These are phyloP conservation scores for Leptinotarsa undecemlineata DNA, from an alignment of 1,140 invertebrate genomes.

Conservation along the genomic window DNA sequence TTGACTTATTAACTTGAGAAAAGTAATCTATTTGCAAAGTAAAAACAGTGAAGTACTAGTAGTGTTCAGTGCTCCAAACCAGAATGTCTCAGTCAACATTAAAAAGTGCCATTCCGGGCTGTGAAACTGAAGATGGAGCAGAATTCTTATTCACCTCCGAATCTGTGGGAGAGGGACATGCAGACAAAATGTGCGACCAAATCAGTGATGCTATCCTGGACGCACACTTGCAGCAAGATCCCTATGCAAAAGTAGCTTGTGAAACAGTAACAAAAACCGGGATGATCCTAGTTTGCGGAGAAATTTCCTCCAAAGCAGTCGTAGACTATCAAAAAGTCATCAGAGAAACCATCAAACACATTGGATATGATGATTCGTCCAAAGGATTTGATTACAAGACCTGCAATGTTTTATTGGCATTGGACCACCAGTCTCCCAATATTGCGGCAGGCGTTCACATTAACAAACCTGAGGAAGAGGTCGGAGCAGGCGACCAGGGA, in stretches of 20 bases:
- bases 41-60: constrained; percentile 13
- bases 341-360: constrained; percentile 92
- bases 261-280: constrained; percentile 88
- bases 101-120: constrained; percentile 72
- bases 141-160: constrained; percentile 98
- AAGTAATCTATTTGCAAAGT: too few species aligned
- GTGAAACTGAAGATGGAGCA: constrained; percentile 80
- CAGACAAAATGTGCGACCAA: constrained; percentile 99
- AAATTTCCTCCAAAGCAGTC: constrained; percentile 88
- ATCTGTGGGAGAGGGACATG: constrained; percentile 98
- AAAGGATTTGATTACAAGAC: constrained; percentile 99
- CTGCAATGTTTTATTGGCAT: constrained; percentile 94
- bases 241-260: constrained; percentile 97
- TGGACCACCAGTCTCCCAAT: constrained; percentile 97
- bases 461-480: constrained; percentile 91
- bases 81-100: constrained; percentile 73
- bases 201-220: constrained; percentile 99
- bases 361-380: constrained; percentile 96
- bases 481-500: constrained; percentile 98
- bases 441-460: constrained; percentile 97
- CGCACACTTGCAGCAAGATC: constrained; percentile 94
- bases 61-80: constrained; percentile 29
- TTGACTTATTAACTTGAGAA: too few species aligned
- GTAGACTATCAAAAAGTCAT: constrained; percentile 98
- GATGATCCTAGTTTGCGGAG: constrained; percentile 83